Base-by-base conservation (phyloP, 2,888 invertebrate genomes). In the Caenorhabditis sulstoni region DNA sequence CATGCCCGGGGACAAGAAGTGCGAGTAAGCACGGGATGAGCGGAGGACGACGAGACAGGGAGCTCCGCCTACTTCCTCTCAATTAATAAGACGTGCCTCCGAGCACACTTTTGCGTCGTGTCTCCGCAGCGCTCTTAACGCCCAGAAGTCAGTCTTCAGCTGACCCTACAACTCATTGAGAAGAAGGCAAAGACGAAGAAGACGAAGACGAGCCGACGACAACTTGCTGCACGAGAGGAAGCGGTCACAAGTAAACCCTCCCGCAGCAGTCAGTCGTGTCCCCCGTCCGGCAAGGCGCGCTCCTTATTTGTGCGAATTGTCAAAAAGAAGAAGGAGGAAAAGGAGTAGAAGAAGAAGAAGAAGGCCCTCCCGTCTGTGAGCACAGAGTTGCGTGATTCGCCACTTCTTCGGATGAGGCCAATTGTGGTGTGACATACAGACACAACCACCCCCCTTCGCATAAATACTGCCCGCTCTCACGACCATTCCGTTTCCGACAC, bases 391-490 rank as follows among this genome's bases (percentile, higher is more conserved):
- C 67, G 75, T 67, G 75, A 75, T 64, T 76, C 55, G 76, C 57
- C 66, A 62, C 64, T 77, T 70, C 77, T 70, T 73, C 68, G 79
- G 79, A 79, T 79, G 73, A 79, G 79, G 79, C 79, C 79, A 79
- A 79, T 79, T 73, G 67, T 79, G 71, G 71, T 78, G 71, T 76
- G 58, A 68, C 68, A 66, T 74, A 74, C 74, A 74, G 74, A 74
- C 64, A 58, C 55, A 23, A 23, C 41, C 29, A 3, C 7, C 29
- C 29, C 29, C 7, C 29, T 29, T 7, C 75, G 67, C 70, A 61
- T 71, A 70, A 70, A 71, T 77, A 77, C 70, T 65, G 73, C 58
- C 64, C 41, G 7, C 62, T 64, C 73, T 29, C 29, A 29, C 73
- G 64, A 73, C 64, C 73, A 73, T 64, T 73, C 73, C 62, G 71